Evolutionary conservation across 2,888 invertebrate species (phyloP).

Genomic region (Furcula furcula): DNA sequence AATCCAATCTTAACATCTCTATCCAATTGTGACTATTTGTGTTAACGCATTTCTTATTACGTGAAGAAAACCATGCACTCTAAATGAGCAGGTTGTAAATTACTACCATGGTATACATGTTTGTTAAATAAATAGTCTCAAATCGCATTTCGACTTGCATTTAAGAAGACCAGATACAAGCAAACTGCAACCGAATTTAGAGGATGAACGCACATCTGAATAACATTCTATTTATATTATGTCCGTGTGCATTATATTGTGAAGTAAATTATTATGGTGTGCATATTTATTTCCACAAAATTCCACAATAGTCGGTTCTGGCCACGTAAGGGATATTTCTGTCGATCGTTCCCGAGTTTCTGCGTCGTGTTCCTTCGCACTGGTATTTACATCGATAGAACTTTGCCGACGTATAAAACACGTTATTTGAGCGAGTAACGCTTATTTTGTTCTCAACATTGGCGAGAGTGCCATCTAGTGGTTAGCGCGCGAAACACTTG

Average conservation of each 20-base stretch:
- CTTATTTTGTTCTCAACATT: constrained; percentile 77
- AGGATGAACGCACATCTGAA: constrained; percentile 3
- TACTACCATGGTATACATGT: not conserved
- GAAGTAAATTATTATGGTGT: constrained; percentile 8
- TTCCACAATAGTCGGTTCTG: constrained; percentile 43
- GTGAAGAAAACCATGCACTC: not conserved
- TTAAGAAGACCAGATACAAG: constrained; percentile 3
- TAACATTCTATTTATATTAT: constrained; percentile 10
- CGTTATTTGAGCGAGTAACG: constrained; percentile 72
- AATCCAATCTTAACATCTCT: too few species aligned
- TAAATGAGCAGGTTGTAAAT: not conserved
- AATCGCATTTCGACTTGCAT: not conserved
- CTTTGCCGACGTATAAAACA: constrained; percentile 76
- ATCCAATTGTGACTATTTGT: too few species aligned
- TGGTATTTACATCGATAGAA: constrained; percentile 64
- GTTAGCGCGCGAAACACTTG: constrained; percentile 50
- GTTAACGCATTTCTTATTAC: too few species aligned
- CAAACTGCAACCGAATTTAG: constrained; percentile 4
- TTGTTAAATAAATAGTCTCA: not conserved
- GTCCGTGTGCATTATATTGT: constrained; percentile 8
- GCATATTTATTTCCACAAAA: constrained; percentile 37
- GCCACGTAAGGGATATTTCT: constrained; percentile 70
- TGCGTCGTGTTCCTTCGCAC: constrained; percentile 73
- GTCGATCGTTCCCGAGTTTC: constrained; percentile 61
- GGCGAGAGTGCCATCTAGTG: constrained; percentile 80